Percentiles rank a stretch among this genome's conserved stretches.
These are phyloP conservation scores for Xiphophorus couchianus DNA, from an alignment of 2,113 vertebrate species.

Conservation along the genomic window DNA sequence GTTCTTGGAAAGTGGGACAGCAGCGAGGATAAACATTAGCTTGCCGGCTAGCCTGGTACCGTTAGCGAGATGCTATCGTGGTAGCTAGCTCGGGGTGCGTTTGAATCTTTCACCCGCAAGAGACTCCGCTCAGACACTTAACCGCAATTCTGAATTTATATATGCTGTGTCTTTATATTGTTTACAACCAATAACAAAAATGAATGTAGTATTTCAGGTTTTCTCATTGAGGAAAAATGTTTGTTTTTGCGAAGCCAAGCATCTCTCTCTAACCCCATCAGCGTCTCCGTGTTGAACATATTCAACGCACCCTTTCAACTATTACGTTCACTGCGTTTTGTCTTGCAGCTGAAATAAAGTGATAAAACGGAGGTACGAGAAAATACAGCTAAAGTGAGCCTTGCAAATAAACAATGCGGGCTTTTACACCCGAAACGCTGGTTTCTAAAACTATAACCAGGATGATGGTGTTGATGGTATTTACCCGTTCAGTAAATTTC, in stretches of 20 bases:
- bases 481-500: slow-evolving; percentile 27
- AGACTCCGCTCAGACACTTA: background rate
- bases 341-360: slow-evolving; percentile 46
- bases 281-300: background rate
- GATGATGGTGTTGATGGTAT: slow-evolving; percentile 3
- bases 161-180: background rate
- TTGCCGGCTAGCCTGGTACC: slow-evolving; percentile 48
- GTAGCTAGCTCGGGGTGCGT: slow-evolving; percentile 54
- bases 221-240: background rate
- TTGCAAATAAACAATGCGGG: slow-evolving; percentile 10
- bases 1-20: slow-evolving; percentile 13
- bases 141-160: background rate
- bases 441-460: slow-evolving; percentile 14
- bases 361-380: slow-evolving; percentile 74
- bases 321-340: slow-evolving; percentile 65
- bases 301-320: slow-evolving; percentile 48
- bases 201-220: background rate
- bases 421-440: background rate
- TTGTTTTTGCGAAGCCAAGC: background rate
- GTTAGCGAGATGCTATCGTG: slow-evolving; percentile 63
- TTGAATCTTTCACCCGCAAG: background rate
- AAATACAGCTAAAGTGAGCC: slow-evolving; percentile 33
- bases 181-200: background rate
- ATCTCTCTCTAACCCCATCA: background rate
- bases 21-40: slow-evolving; percentile 40